Percentiles rank a stretch among this genome's conserved stretches.
These are phyloP conservation scores for Girardinus metallicus DNA, from an alignment of 2,797 vertebrate genomes.

Conservation along the genomic window DNA sequence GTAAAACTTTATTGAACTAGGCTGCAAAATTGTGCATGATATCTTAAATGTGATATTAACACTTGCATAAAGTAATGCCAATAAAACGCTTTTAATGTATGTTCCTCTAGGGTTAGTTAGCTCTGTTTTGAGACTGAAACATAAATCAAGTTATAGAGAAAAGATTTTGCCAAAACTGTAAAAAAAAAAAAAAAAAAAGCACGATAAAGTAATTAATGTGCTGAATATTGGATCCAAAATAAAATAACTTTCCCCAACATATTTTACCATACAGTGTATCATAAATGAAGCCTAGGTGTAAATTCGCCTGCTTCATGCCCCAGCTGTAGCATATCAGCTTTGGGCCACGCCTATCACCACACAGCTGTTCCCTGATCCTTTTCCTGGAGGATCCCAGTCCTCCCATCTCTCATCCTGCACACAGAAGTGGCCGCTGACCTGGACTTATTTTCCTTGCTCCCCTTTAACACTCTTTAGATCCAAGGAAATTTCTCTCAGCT, in stretches of 20 bases:
- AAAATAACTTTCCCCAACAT: background rate
- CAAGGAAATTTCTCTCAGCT: too few species aligned
- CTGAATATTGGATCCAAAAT: background rate
- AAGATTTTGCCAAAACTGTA: background rate
- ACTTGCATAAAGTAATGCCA: background rate
- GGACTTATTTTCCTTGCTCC: too few species aligned
- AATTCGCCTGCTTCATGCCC: too few species aligned
- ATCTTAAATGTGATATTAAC: background rate
- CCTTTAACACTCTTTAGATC: too few species aligned
- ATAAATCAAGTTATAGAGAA: background rate
- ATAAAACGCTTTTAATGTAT: background rate
- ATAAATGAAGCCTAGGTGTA: too few species aligned
- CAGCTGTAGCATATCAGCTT: too few species aligned
- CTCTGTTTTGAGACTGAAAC: background rate
- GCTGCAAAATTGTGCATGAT: background rate
- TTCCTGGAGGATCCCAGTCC: too few species aligned
- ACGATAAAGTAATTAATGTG: background rate
- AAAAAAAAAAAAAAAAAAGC: too few species aligned
- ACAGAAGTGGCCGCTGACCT: too few species aligned
- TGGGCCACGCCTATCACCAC: too few species aligned
- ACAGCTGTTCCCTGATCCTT: too few species aligned
- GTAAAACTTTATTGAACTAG: background rate
- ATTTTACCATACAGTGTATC: background rate
- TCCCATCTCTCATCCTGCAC: too few species aligned
- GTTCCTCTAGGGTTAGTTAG: background rate